Evolutionary conservation across 2,888 invertebrate species (phyloP), one percentile per base, ranked within the genome.

Genomic region (Eupithecia insigniata): DNA sequence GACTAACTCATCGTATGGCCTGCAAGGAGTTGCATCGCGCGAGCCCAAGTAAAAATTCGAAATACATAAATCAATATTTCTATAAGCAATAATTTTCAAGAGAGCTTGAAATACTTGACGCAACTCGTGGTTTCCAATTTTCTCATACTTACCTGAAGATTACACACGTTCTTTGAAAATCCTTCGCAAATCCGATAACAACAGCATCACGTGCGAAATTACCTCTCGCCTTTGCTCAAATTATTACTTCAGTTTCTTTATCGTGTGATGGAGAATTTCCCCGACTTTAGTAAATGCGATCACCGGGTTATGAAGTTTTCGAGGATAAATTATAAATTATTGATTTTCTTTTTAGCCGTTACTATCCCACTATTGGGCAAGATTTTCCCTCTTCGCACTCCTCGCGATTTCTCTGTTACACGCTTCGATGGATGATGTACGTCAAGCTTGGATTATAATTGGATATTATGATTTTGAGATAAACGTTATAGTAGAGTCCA

Each of bases 151-250:
- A 66, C 65, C 46, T 60, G 14, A 69, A 70, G 71, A 74, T 71
- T 71, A 69, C 64, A 71, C 74, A 74, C 74, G 74, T 74, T 67
- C 71, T 51, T 43, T 30, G 39, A 16, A 70, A 70, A 70, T 70
- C 69, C 66, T 70, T 65, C 66, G 66, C 68, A 70, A 71, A 60
- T 67, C 69, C 69, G 69, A 74, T 74, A 74, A 72, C 74, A 71
- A 46, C 69, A 76, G 77, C 71, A 73, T 78, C 80, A 83, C 84
- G 84, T 81, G 79, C 79, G 79, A 81, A 81, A 83, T 82, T 82
- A 81, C 83, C 85, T 82, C 75, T 78, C 76, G 76, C 78, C 80
- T 74, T 51, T 62, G 76, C 77, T 76, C 77, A 78, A 80, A 80
- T 83, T 78, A 80, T 79, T 81, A 82, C 78, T 78, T 76, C 46